These are phyloP conservation scores for Perdita meconis DNA, from an alignment of 2,888 invertebrate genomes.

Conservation along the genomic window DNA sequence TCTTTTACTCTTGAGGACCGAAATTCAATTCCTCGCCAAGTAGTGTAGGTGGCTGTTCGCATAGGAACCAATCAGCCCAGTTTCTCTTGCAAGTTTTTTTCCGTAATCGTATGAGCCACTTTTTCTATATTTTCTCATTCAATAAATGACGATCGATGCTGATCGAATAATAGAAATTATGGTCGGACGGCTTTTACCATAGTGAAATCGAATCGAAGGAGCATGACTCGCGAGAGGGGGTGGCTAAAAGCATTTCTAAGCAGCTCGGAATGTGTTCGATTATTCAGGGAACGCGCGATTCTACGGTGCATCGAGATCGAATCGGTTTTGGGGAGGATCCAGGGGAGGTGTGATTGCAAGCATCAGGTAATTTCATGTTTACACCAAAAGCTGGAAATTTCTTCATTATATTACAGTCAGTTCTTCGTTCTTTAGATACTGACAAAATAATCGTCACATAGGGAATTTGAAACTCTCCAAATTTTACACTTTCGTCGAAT, in stretches of 20 bases:
- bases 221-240: background rate
- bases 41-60: constrained; percentile 27
- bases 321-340: too few relatives aligned
- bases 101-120: background rate
- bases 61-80: constrained; percentile 12
- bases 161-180: constrained; percentile 27
- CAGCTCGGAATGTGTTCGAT: constrained; percentile 29
- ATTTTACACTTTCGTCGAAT: background rate
- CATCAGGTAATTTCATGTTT: too few relatives aligned
- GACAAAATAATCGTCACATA: too few relatives aligned
- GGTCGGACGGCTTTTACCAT: background rate
- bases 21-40: constrained; percentile 38
- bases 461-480: background rate
- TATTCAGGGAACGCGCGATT: constrained; percentile 31
- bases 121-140: background rate
- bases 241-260: constrained; percentile 29
- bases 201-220: constrained; percentile 16
- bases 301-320: background rate
- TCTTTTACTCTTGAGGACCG: background rate
- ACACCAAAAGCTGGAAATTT: too few relatives aligned
- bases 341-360: background rate
- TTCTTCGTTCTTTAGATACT: too few relatives aligned
- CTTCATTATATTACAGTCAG: too few relatives aligned
- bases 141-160: constrained; percentile 5
- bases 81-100: background rate